Conservation (phyloP, 53 echinoderm and acorn worm species). For the Echinarachnius parma region DNA sequence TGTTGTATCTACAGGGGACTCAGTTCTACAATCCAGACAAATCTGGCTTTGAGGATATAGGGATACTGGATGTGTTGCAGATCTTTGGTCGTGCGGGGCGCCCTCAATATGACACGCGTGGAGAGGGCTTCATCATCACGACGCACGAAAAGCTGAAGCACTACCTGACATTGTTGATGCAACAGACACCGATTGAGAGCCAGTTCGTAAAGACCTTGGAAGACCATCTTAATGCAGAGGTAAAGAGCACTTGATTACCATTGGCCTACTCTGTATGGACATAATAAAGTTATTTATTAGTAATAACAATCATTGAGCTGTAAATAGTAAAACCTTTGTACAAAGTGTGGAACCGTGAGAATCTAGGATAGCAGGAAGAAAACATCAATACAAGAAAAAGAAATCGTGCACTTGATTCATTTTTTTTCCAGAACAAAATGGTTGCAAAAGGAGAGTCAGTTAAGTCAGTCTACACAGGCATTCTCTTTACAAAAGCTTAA, state of each 20-base stretch:
- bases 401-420: too few relatives aligned
- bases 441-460: too few relatives aligned
- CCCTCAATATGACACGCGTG: conserved; percentile 88
- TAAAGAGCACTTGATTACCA: conserved; percentile 31
- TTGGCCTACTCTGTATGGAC: neutral
- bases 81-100: conserved; percentile 96
- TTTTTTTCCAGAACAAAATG: too few relatives aligned
- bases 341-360: too few relatives aligned
- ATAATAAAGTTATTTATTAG: too few relatives aligned
- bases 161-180: conserved; percentile 79
- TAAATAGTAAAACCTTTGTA: too few relatives aligned
- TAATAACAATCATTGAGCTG: too few relatives aligned
- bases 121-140: conserved; percentile 88
- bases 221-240: conserved; percentile 95
- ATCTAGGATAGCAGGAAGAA: too few relatives aligned
- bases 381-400: too few relatives aligned
- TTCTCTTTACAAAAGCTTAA: too few relatives aligned
- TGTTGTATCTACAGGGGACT: conserved; percentile 91
- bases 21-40: conserved; percentile 88
- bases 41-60: conserved; percentile 70
- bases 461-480: too few relatives aligned
- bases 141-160: conserved; percentile 76
- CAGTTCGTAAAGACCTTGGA: conserved; percentile 72
- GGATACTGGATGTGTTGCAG: conserved; percentile 83
- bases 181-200: conserved; percentile 93